Evolutionary conservation across 1,140 invertebrate species (phyloP), one percentile per base, ranked within the genome.

Genomic region (Trichomalopsis sarcophagae): DNA sequence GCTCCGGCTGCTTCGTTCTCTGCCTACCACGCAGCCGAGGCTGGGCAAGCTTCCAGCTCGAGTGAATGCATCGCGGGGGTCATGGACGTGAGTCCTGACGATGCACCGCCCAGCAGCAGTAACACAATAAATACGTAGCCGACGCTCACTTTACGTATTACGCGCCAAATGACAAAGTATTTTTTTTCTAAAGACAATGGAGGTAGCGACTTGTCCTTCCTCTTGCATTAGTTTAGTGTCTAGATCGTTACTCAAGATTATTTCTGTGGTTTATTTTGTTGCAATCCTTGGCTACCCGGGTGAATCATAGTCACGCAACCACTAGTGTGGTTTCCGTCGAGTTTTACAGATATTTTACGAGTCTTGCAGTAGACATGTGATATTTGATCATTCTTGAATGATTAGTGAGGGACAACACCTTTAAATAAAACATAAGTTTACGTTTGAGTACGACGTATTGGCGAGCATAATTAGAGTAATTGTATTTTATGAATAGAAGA

Each of bases 1-100:
- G 91, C 91, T 10, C 90, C 92, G 0, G 88, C 89, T 17, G 88
- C 87, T 62, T 91, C 91, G 0, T 90, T 91, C n/a, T 91, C 90
- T 27, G 89, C 89, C 68, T 91, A 91, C 23, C 88, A 90, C 68
- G 89, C 86, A 2, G 86, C 62, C 21, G 77, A 84, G 69, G 85
- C 71, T 76, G 88, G 21, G 11, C 62, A 82, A 47, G 86, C 76
- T 85, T 81, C 81, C 2, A 79, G 77, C 9, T 87, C 87, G 4
- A 88, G 80, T 68, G 91, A 92, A 14, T 87, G 80, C 77, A 71
- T 84, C 7, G 79, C 14, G 27, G 87, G 84, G 55, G 77, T 84
- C 4, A 74, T 87, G 9, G 91, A 92, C 6, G 69, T 74, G 30
- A 85, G 69, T 27, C 82, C 88, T 11, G 89, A 91, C 7, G 79